These are phyloP conservation scores for Stenurella melanura DNA, from an alignment of 2,888 invertebrate species.

Conservation along the genomic window DNA sequence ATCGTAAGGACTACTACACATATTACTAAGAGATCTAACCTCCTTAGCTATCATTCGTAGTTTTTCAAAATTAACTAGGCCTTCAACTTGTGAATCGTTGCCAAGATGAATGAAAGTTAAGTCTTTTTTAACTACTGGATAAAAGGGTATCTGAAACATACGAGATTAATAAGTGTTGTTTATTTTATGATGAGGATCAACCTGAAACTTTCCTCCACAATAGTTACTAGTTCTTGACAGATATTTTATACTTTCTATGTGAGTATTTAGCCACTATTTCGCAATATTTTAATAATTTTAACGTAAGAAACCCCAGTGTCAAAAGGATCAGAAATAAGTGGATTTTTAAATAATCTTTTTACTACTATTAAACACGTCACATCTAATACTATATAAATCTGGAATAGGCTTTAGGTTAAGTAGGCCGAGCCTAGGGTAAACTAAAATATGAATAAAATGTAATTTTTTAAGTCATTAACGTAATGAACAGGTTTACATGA, in stretches of 20 bases:
- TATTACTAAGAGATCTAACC: constrained; percentile 90
- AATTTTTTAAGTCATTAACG: too few species aligned
- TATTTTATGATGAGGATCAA: not conserved
- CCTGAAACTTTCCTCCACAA: not conserved
- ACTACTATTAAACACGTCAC: too few species aligned
- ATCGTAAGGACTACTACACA: constrained; percentile 97
- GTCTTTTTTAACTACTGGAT: constrained; percentile 95
- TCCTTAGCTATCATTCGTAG: constrained; percentile 99
- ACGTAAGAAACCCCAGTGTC: too few species aligned
- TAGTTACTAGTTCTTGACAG: too few species aligned
- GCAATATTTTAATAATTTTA: not conserved
- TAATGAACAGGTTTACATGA: too few species aligned
- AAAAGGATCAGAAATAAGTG: too few species aligned
- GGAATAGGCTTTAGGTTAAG: too few species aligned
- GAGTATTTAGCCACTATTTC: not conserved
- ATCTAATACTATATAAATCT: too few species aligned
- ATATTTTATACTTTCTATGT: too few species aligned
- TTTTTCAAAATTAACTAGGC: constrained; percentile 97
- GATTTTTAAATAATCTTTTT: too few species aligned
- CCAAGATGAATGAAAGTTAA: constrained; percentile 98
- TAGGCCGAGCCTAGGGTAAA: too few species aligned
- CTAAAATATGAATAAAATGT: too few species aligned
- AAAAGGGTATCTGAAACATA: constrained; percentile 83
- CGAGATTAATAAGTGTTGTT: not conserved
- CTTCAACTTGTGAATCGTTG: constrained; percentile 93